phyloP scores from a whole-genome alignment of 2,888 invertebrate genomes.

The Alloplasta piceator region DNA sequence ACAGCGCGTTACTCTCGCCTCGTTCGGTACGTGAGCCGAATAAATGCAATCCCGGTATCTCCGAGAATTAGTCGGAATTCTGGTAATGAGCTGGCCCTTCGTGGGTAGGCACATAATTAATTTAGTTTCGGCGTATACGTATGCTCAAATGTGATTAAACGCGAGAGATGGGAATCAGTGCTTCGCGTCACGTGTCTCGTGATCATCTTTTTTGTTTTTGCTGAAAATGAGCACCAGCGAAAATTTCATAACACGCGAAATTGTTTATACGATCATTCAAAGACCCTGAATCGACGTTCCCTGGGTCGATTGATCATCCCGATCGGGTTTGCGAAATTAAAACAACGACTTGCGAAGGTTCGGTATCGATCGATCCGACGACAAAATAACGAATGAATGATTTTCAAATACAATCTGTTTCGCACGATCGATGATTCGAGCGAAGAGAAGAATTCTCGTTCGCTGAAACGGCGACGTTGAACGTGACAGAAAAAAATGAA shows the following conservation, averaged over 20 bases:
- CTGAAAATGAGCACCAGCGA: background rate
- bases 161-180: conserved; percentile 15
- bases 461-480: conserved; percentile 16
- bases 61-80: conserved; percentile 44
- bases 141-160: conserved; percentile 1
- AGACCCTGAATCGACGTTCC: too few species aligned
- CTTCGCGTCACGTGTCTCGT: background rate
- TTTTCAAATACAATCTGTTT: too few species aligned
- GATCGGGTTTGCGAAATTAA: too few species aligned
- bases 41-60: conserved; percentile 36
- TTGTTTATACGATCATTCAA: too few species aligned
- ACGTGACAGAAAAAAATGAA: conserved; percentile 27
- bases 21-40: conserved; percentile 46
- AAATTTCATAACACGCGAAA: too few species aligned
- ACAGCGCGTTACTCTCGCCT: conserved; percentile 39
- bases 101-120: conserved; percentile 40
- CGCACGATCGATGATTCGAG: background rate
- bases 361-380: too few species aligned
- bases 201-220: background rate
- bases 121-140: conserved; percentile 22
- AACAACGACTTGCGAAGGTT: too few species aligned
- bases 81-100: conserved; percentile 42
- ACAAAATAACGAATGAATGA: too few species aligned
- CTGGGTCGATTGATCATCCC: too few species aligned
- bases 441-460: conserved; percentile 16